Conservation (phyloP, 2,888 invertebrate species). For the Barypeithes pellucidus region DNA sequence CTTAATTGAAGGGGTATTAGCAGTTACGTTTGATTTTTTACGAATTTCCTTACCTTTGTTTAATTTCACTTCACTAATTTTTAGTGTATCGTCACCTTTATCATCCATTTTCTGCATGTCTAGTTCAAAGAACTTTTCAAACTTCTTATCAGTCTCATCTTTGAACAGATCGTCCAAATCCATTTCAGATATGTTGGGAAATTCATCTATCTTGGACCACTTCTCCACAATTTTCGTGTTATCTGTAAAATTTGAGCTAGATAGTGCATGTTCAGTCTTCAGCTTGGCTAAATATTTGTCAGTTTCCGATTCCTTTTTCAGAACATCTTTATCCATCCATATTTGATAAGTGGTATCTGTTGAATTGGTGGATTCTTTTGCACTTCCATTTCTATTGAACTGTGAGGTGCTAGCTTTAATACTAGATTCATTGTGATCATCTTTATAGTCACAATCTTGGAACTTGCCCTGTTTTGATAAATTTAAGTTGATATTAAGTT, state of each 20-base stretch:
- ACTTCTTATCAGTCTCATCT: conserved; percentile 58
- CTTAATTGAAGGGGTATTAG: not conserved
- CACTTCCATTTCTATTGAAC: not conserved
- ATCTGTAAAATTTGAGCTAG: conserved; percentile 56
- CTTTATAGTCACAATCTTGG: not conserved
- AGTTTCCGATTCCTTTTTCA: conserved; percentile 58
- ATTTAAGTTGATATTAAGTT: not conserved
- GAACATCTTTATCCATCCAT: conserved; percentile 32
- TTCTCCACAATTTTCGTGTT: conserved; percentile 59
- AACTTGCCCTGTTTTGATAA: not conserved
- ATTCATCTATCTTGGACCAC: conserved; percentile 54
- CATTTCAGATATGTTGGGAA: conserved; percentile 61
- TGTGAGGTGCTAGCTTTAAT: not conserved
- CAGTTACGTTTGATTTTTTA: not conserved
- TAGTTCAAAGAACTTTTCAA: conserved; percentile 55
- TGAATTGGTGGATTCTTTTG: not conserved
- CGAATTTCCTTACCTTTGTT: conserved; percentile 8
- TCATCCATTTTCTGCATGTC: conserved; percentile 53
- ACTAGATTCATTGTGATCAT: too few species aligned
- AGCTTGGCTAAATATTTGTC: conserved; percentile 58
- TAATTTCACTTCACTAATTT: conserved; percentile 47
- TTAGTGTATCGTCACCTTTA: conserved; percentile 7
- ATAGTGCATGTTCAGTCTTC: conserved; percentile 44
- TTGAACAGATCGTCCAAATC: conserved; percentile 61
- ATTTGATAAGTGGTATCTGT: conserved; percentile 12